Conservation (phyloP, 2,888 invertebrate genomes). For the Archaeoteleia sp. region DNA sequence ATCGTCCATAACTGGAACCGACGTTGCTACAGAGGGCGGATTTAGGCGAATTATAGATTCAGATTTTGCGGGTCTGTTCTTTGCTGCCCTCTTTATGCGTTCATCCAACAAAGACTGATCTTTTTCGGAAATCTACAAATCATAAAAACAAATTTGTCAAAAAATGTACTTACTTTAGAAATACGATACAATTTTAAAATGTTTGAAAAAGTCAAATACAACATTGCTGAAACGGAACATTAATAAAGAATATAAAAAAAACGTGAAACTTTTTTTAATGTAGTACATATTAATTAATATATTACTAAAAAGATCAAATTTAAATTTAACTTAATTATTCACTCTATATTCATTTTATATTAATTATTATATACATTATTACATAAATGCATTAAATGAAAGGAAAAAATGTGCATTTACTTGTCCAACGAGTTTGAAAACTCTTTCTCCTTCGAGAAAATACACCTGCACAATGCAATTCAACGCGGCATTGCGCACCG, state of each 20-base stretch:
- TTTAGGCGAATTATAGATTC: conserved; percentile 75
- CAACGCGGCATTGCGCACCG: conserved; percentile 95
- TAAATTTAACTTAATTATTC: too few relatives aligned
- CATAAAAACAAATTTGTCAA: conserved; percentile 33
- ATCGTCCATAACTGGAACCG: conserved; percentile 72
- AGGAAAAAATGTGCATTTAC: too few relatives aligned
- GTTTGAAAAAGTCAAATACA: too few relatives aligned
- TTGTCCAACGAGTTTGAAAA: conserved; percentile 94
- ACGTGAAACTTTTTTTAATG: too few relatives aligned
- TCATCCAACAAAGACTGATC: conserved; percentile 96
- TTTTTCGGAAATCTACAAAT: conserved; percentile 88
- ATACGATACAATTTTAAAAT: conserved; percentile 15
- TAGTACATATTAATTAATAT: conserved; percentile 6
- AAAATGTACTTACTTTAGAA: too few relatives aligned
- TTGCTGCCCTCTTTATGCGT: conserved; percentile 92
- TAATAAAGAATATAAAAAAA: too few relatives aligned
- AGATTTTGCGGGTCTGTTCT: conserved; percentile 78
- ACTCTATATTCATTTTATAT: too few relatives aligned
- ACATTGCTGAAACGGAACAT: too few relatives aligned
- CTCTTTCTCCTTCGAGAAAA: conserved; percentile 91
- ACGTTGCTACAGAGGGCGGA: conserved; percentile 68
- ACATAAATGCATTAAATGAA: too few relatives aligned
- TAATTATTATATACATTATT: too few relatives aligned
- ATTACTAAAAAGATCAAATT: too few relatives aligned
- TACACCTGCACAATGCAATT: conserved; percentile 95